Base-by-base conservation (phyloP, 2,113 vertebrate genomes). In the Recurvirostra avosetta region DNA sequence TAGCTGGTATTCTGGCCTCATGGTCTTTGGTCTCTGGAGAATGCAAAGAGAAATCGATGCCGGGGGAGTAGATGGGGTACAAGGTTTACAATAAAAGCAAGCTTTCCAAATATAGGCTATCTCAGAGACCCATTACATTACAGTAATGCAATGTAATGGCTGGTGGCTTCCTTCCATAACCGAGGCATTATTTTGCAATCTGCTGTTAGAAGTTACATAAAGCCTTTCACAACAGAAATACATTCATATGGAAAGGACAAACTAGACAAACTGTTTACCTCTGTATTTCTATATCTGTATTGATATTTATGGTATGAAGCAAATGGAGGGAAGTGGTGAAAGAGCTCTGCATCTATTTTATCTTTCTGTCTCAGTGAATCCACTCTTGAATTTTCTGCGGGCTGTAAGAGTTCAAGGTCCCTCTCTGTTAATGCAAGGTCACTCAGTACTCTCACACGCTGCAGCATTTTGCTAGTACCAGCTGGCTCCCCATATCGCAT, bases 351-450 rank as follows among this genome's bases (percentile, higher is more conserved):
- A 49, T 77, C 78, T 83, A 25, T 93, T 95, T 94, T 91, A 91
- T 96, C 91, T 94, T 96, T 96, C 94, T 89, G 80, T 94, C 56
- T 81, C 95, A 89, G 68, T 91, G 91, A 91, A 86, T 66, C 68
- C 29, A n/a, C 75, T 79, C 63, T 45, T 43, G 59, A 38, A 79
- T 92, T 94, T 91, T 91, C 95, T 87, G 94, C 18, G 5, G 89
- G 91, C 88, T 93, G n/a, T n/a, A 21, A 36, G 86, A 77, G 92
- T 84, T 94, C 88, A 96, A 96, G 94, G 94, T 94, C 92, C 65
- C 56, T 67, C 85, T 68, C 50, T 79, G 52, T 25, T 93, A 63
- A 29, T 71, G 52, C 86, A 94, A 93, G 94, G 94, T 94, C 90
- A 88, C 59, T 38, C 7, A 1, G 43, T 63, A 45, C 63, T 87